Base-by-base conservation (phyloP, 2,888 invertebrate genomes). In the Torymus texanus region DNA sequence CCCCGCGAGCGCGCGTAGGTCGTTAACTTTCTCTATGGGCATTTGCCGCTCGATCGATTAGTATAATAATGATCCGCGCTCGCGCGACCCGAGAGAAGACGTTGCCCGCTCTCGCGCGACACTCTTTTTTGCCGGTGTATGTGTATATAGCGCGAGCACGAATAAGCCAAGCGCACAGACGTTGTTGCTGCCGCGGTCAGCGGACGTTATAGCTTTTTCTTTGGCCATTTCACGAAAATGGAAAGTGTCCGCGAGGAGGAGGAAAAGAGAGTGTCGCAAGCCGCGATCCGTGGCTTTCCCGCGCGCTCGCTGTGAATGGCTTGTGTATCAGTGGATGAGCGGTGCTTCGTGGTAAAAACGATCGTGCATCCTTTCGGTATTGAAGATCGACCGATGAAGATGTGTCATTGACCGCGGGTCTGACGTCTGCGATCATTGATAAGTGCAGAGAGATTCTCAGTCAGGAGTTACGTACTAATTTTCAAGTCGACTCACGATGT, bases 41-140 rank as follows among this genome's bases (percentile, higher is more conserved):
- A 78, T 80, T 80, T 78, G 75, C 75, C 72, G 81, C 51, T 81
- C 81, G 78, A 81, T 81, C 78, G 78, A 81, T 81, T 78, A 78
- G 81, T 72, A 78, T 81, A 81, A 81, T 81, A 78, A 75, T 58
- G 75, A 71, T 66, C 58, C 41, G 61, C 12, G 66, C 4, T 8
- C 21, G 5, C 65, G 68, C 62, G 59, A 78, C 58, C 16, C 16
- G 71, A 77, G 51, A 71, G 61, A 67, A 61, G 58, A 67, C 65
- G 55, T 56, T 50, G 72, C 18, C 67, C 11, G 41, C 8, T 41
- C 41, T 41, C 41, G 18, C n/a, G 75, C 51, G 72, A 76, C 72
- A 62, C 68, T 78, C 63, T 21, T 73, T 72, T 71, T 74, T 53
- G 41, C 41, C 10, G 41, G 8, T 5, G 41, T 41, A 8, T 41